Evolutionary conservation across 2,888 invertebrate genomes (phyloP).

Genomic region (Limnephilus rhombicus): DNA sequence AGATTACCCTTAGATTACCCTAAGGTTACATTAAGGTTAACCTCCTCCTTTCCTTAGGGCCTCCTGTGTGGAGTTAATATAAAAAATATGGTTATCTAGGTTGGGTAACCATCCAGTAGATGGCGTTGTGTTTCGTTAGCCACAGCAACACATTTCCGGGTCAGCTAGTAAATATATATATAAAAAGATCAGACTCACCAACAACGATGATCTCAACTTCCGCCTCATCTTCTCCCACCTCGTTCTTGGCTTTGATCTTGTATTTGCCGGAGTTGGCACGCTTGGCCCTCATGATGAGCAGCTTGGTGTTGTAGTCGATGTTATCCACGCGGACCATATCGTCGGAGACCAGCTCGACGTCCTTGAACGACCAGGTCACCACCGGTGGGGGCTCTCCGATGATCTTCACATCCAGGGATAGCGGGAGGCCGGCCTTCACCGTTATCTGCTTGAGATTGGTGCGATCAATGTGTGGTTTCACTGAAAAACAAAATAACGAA

Average conservation of each 20-base stretch:
- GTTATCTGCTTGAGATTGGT: slow-evolving; percentile 90
- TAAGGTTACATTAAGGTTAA: no score
- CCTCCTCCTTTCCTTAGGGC: no score
- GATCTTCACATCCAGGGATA: slow-evolving; percentile 91
- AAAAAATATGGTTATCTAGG: no score
- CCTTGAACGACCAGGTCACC: slow-evolving; percentile 92
- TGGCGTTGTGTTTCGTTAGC: no score
- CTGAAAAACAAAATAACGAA: slow-evolving; percentile 73
- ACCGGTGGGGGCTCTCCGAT: slow-evolving; percentile 96
- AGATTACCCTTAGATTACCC: no score
- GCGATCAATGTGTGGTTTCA: slow-evolving; percentile 96
- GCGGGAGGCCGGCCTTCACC: slow-evolving; percentile 92
- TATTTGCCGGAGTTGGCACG: slow-evolving; percentile 92
- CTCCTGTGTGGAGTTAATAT: no score
- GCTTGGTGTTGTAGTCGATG: slow-evolving; percentile 93
- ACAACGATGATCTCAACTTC: slow-evolving; percentile 93
- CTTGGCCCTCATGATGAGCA: slow-evolving; percentile 90
- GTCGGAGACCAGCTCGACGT: slow-evolving; percentile 79
- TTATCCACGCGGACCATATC: slow-evolving; percentile 86
- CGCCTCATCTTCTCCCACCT: slow-evolving; percentile 94
- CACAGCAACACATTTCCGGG: no score
- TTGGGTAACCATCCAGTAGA: no score
- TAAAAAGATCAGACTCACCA: slow-evolving; percentile 70
- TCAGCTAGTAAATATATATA: no score
- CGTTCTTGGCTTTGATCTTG: slow-evolving; percentile 92